A percentile compares a stretch with the other conserved stretches of the same genome.
These are phyloP conservation scores for Apostichopus leukothele DNA, from an alignment of 53 echinoderm and acorn worm genomes.

Conservation along the genomic window DNA sequence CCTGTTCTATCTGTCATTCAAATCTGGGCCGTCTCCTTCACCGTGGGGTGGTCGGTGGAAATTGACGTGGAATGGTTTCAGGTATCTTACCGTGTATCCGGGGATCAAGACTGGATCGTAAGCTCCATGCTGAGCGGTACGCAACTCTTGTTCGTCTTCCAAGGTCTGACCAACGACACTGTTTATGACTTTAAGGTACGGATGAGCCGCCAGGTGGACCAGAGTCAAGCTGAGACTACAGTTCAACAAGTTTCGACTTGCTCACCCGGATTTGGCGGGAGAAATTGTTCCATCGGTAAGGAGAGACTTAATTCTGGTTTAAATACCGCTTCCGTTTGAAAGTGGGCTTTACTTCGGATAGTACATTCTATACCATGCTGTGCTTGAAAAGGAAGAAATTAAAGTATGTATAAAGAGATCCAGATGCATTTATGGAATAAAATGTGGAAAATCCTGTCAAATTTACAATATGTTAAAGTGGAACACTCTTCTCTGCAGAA, in stretches of 20 bases:
- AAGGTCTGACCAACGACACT: constrained; percentile 60
- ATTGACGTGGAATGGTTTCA: constrained; percentile 77
- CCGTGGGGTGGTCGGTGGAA: constrained; percentile 70
- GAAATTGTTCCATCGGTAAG: constrained; percentile 76
- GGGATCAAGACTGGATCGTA: constrained; percentile 51
- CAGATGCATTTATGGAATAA: too few species aligned
- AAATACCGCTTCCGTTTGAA: not conserved
- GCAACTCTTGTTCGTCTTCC: constrained; percentile 73
- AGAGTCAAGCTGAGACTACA: constrained; percentile 56
- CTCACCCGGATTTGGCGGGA: constrained; percentile 61
- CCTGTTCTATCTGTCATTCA: constrained; percentile 59
- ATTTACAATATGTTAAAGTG: too few species aligned
- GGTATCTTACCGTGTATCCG: constrained; percentile 57
- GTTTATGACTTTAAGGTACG: constrained; percentile 60
- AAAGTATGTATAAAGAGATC: too few species aligned
- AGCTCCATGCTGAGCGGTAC: constrained; percentile 55
- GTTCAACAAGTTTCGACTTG: constrained; percentile 61
- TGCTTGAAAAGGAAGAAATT: too few species aligned
- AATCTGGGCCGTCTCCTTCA: constrained; percentile 76
- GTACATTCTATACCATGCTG: not conserved
- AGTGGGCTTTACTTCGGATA: not conserved
- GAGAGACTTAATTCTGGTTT: not conserved
- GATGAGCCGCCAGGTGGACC: constrained; percentile 64
- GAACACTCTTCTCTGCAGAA: too few species aligned
- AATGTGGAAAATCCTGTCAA: too few species aligned